These are phyloP conservation scores for Ptilonorhynchus violaceus DNA, from an alignment of 2,113 vertebrate species.

Conservation along the genomic window DNA sequence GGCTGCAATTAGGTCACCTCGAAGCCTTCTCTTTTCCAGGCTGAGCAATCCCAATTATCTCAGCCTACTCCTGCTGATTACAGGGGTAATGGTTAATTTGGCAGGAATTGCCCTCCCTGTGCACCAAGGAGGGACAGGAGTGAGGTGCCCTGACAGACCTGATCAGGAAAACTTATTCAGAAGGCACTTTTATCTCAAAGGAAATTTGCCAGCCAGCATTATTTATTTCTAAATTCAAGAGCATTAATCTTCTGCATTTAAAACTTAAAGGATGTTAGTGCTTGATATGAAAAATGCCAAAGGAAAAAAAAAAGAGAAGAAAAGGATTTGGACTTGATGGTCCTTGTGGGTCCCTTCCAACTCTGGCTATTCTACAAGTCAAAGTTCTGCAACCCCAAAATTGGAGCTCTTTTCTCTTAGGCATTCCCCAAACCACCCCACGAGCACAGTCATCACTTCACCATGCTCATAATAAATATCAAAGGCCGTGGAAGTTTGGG, in stretches of 20 bases:
- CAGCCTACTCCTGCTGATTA: not conserved
- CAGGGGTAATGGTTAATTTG: not conserved
- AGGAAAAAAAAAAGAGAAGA: too few species aligned
- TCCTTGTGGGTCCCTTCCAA: not conserved
- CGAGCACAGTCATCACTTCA: accelerated
- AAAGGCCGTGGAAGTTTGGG: not conserved
- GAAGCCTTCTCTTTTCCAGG: not conserved
- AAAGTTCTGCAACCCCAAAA: not conserved
- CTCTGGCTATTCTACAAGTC: accelerated
- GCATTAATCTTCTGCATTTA: not conserved
- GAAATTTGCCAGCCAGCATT: not conserved
- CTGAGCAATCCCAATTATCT: not conserved
- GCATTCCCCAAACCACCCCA: not conserved
- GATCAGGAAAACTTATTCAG: not conserved
- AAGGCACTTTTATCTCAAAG: not conserved
- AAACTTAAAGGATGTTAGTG: not conserved
- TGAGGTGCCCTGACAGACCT: not conserved
- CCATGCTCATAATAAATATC: not conserved
- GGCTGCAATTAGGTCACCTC: not conserved
- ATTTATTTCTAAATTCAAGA: not conserved
- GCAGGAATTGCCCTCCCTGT: not conserved
- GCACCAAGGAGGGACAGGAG: not conserved
- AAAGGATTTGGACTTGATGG: not conserved
- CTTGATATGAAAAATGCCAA: not conserved
- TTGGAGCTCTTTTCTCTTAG: not conserved